These are phyloP conservation scores for Sitta carolinensis DNA, from an alignment of 2,797 vertebrate species.

Conservation along the genomic window DNA sequence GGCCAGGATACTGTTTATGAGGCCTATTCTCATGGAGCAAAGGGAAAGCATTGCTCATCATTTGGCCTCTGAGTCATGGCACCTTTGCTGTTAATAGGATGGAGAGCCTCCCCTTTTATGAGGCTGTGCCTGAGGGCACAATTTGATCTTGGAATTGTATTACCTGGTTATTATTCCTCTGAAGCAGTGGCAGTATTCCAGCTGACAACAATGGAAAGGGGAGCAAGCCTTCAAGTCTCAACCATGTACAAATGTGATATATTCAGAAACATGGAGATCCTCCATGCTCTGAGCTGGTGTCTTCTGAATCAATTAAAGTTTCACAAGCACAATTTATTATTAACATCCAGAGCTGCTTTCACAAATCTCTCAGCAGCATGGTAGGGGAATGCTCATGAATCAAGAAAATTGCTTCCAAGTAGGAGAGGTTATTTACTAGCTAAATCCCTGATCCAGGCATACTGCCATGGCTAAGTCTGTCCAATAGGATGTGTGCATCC, in stretches of 20 bases:
- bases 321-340: background rate
- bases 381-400: background rate
- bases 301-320: slow-evolving; percentile 9
- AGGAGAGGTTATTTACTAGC: background rate
- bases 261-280: background rate
- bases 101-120: slow-evolving; percentile 18
- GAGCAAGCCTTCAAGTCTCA: slow-evolving; percentile 12
- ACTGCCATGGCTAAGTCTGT: background rate
- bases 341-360: background rate
- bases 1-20: background rate
- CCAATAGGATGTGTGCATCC: background rate
- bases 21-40: background rate
- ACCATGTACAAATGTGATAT: background rate
- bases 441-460: background rate
- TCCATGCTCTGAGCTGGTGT: background rate
- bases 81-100: slow-evolving; percentile 22
- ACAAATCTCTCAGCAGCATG: background rate
- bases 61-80: slow-evolving; percentile 12
- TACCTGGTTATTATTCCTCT: slow-evolving; percentile 20
- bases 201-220: slow-evolving; percentile 7
- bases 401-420: background rate
- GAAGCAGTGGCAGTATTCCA: slow-evolving; percentile 7
- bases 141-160: background rate
- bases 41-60: slow-evolving; percentile 20
- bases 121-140: slow-evolving; percentile 41